These are phyloP conservation scores for Temnothorax nylanderi DNA, from an alignment of 1,140 invertebrate genomes.

Conservation along the genomic window DNA sequence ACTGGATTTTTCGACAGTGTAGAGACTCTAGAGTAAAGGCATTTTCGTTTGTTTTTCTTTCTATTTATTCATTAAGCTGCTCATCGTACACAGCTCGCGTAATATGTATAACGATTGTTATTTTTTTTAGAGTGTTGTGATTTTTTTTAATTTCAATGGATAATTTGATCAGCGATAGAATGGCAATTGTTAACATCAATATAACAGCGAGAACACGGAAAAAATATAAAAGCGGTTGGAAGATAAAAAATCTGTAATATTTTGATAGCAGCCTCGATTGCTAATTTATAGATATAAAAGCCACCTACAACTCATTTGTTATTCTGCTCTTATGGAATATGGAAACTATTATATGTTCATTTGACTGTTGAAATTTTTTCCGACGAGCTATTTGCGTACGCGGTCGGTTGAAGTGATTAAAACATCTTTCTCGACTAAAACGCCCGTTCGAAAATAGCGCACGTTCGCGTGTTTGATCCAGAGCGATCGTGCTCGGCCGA, in stretches of 20 bases:
- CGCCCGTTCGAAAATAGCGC: conserved; percentile 26
- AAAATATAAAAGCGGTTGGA: conserved; percentile 15
- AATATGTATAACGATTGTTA: conserved; percentile 4
- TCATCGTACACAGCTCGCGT: conserved; percentile 14
- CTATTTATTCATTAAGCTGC: conserved; percentile 40
- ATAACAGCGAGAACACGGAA: neutral
- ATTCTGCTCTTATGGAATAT: neutral
- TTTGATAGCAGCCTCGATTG: neutral
- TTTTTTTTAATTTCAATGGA: conserved; percentile 30
- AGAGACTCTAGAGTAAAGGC: neutral
- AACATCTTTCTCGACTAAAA: conserved; percentile 31
- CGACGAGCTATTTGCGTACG: neutral
- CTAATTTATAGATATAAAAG: neutral
- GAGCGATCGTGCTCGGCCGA: neutral
- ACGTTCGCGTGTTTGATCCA: conserved; percentile 30
- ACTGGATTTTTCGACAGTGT: conserved; percentile 21
- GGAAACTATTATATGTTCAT: conserved; percentile 11
- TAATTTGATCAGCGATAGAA: conserved; percentile 32
- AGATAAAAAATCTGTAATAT: conserved; percentile 1
- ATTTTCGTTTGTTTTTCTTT: conserved; percentile 11
- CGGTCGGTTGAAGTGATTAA: conserved; percentile 11
- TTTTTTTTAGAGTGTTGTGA: conserved; percentile 17
- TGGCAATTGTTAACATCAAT: conserved; percentile 28
- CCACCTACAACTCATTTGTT: neutral
- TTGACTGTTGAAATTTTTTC: neutral